Base-by-base conservation (phyloP, 2,888 invertebrate species). In the Liodrosophila aerea region DNA sequence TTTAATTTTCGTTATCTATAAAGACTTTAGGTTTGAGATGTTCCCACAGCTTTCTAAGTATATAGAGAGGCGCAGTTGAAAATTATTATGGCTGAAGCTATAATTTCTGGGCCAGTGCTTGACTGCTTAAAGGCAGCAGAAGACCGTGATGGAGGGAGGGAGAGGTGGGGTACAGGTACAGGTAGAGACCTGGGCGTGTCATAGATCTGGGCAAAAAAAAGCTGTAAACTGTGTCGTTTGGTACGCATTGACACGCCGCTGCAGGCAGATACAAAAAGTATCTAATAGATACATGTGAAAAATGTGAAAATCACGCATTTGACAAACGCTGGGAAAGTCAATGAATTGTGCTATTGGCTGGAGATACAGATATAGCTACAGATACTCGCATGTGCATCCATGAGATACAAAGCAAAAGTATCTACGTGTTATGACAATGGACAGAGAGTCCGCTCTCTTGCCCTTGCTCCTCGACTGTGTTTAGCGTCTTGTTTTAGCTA, bases 281-380 rank as follows among this genome's bases (percentile, higher is more conserved):
- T 76, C 75, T 83, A 85, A 81, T 85, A 85, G 86, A 74, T 83
- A 82, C 87, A 84, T 87, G 84, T 74, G 87, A 85, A 86, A 86
- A 22, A 22, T 22, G 22, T 22, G 22, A 5, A 22, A 22, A 87
- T 86, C 85, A 87, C 78, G 84, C 85, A 86, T 86, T 83, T 75
- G 65, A 59, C 64, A 51, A 56, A 39, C 58, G 73, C 65, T 87
- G 86, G 85, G 87, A 86, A 86, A 73, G 73, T 65, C 83, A 73
- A 78, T 72, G 76, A 78, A 76, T 86, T 85, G 85, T 85, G 49
- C 65, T 76, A 85, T 81, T 72, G 75, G 78, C 70, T 63, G 34
- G 11, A 33, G 13, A 18, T 34, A 13, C 29, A 7, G 7, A 7
- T 30, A 30, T 3, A 7, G 7, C 30, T 30, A 30, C 2, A 7